A percentile compares a stretch with the other conserved stretches of the same genome.
Evolutionary conservation across 2,888 invertebrate species (phyloP).

Genomic region (Entomobrya proxima): DNA sequence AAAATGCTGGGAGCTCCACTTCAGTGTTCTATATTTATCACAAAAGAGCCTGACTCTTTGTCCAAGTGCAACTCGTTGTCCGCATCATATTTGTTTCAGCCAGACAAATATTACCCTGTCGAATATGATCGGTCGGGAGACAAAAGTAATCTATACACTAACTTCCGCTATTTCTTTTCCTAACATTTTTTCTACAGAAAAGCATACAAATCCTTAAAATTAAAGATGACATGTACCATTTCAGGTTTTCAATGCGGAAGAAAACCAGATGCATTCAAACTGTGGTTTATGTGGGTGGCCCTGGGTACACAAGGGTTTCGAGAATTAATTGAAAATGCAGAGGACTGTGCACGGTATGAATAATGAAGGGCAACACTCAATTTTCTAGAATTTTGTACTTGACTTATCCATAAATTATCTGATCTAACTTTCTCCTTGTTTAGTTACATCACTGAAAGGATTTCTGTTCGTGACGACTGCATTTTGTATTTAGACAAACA

Average conservation of each 20-base stretch:
- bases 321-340: conserved; percentile 82
- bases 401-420: too few relatives aligned
- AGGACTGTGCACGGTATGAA: conserved; percentile 81
- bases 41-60: conserved; percentile 81
- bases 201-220: not conserved
- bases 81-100: conserved; percentile 88
- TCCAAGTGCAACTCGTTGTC: conserved; percentile 84
- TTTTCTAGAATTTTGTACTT: conserved; percentile 1
- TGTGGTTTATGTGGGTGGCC: conserved; percentile 95
- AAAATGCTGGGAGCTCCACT: conserved; percentile 89
- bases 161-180: not conserved
- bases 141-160: conserved; percentile 81
- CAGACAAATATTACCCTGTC: conserved; percentile 90
- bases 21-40: conserved; percentile 86
- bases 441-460: conserved; percentile 79
- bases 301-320: conserved; percentile 83
- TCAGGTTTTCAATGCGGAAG: conserved; percentile 89
- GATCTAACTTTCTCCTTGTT: not conserved
- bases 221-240: not conserved
- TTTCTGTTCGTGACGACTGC: conserved; percentile 81
- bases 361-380: too few relatives aligned
- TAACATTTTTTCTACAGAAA: not conserved
- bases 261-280: conserved; percentile 93
- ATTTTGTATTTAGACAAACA: conserved; percentile 81
- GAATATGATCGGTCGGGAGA: conserved; percentile 86